These are phyloP conservation scores for Rhorus exstirpatorius DNA, from an alignment of 2,888 invertebrate species.

Conservation along the genomic window DNA sequence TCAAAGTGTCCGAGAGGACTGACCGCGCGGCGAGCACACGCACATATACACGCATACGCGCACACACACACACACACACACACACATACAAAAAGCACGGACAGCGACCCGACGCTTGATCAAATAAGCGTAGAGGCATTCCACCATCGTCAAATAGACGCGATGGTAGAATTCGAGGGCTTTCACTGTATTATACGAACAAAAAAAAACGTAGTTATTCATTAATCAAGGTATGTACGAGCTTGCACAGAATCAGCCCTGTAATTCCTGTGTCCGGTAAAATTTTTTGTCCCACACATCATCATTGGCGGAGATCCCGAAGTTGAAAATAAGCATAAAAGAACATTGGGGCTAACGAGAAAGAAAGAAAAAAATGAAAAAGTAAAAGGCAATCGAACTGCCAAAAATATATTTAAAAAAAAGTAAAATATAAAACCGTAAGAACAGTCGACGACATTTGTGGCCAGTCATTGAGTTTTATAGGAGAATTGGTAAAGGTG, in stretches of 20 bases:
- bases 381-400: too few species aligned
- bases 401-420: too few species aligned
- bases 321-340: too few species aligned
- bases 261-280: too few species aligned
- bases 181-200: constrained; percentile 11
- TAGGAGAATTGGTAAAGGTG: too few species aligned
- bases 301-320: too few species aligned
- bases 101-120: constrained; percentile 15
- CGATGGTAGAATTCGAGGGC: constrained; percentile 7
- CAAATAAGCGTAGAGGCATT: constrained; percentile 40
- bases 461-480: too few species aligned
- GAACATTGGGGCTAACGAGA: too few species aligned
- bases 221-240: constrained; percentile 5
- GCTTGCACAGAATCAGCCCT: not conserved
- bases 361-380: too few species aligned
- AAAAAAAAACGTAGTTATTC: constrained; percentile 27
- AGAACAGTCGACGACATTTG: too few species aligned
- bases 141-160: constrained; percentile 30
- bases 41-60: not conserved
- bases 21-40: constrained; percentile 1
- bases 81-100: not conserved
- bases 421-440: too few species aligned
- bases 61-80: not conserved
- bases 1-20: constrained; percentile 29
- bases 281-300: constrained; percentile 1